Base-by-base conservation (phyloP, 2,113 vertebrate genomes). In the Campylomormyrus numenius region DNA sequence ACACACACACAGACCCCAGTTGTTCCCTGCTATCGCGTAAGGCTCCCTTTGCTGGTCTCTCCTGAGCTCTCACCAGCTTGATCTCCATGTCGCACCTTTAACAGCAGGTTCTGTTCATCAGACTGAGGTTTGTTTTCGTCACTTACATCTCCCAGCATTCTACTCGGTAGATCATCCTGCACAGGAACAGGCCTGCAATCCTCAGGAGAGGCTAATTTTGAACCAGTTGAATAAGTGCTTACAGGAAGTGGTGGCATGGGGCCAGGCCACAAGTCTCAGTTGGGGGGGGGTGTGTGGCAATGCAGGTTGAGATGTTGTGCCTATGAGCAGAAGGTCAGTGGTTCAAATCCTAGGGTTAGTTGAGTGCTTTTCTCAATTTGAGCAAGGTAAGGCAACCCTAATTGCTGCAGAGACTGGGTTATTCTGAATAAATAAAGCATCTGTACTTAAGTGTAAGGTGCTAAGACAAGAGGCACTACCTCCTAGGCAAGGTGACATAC, bases 171-270 rank as follows among this genome's bases (percentile, higher is more conserved):
- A 85, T 85, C 83, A 85, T 80, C 35, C 31, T 80, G 74, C 10
- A n/a, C 8, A 46, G 15, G 5, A 85, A 48, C 42, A 31, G 77
- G 83, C 27, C 48, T 87, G 62, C 45, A 85, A 48, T 48, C 83
- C 83, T 85, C 83, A 21, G 83, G 83, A 85, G 83, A 85, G 19
- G 83, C 45, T 45, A 46, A 42, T 85, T 83, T 45, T 46, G 77
- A 90, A 90, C 89, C 93, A 95, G 93, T 92, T 96, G 94, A 94
- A 90, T 88, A 94, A 95, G 94, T 19, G 92, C 21, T 87, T 52
- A 46, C 87, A 92, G 90, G 91, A 92, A 91, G 90, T 93, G 90
- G 94, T 94, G 93, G 91, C 89, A 91, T 24, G n/a, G 48, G 39
- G 19, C 62, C 62, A 70, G 27, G 62, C 62, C 62, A 13, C 62